phyloP scores from a whole-genome alignment of 2,797 vertebrate genomes.

The Notoglanidium macrostoma region DNA sequence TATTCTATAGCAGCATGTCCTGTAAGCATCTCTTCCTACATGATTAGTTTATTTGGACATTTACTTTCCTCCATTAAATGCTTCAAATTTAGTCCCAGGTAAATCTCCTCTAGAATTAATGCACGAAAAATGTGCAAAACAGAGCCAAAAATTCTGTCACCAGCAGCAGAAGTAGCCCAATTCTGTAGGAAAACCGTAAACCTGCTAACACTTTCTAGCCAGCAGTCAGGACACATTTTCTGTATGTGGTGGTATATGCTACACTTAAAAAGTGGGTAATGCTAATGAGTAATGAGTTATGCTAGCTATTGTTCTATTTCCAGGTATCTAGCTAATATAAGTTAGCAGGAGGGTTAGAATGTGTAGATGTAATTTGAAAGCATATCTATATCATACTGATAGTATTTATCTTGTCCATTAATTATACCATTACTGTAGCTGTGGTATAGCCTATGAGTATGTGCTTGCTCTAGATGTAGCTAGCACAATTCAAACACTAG shows the following conservation, averaged over 20 bases:
- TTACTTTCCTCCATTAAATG: slow-evolving; percentile 32
- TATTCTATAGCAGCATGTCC: not conserved
- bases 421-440: not conserved
- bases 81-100: slow-evolving; percentile 1
- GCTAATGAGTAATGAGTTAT: not conserved
- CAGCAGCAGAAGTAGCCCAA: not conserved
- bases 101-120: not conserved
- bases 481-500: not conserved
- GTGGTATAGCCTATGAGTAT: not conserved
- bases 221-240: not conserved
- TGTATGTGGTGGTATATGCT: not conserved
- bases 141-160: not conserved
- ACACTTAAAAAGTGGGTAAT: not conserved
- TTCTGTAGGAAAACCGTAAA: not conserved
- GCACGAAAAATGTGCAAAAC: not conserved
- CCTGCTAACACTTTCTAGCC: not conserved
- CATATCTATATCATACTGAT: not conserved
- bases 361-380: not conserved
- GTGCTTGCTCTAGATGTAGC: not conserved
- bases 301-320: not conserved
- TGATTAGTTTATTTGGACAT: slow-evolving; percentile 11
- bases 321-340: not conserved
- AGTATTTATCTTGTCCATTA: not conserved
- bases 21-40: slow-evolving; percentile 8
- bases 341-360: not conserved